Evolutionary conservation across 2,797 vertebrate genomes (phyloP).

Genomic region (Liparis tanakae): DNA sequence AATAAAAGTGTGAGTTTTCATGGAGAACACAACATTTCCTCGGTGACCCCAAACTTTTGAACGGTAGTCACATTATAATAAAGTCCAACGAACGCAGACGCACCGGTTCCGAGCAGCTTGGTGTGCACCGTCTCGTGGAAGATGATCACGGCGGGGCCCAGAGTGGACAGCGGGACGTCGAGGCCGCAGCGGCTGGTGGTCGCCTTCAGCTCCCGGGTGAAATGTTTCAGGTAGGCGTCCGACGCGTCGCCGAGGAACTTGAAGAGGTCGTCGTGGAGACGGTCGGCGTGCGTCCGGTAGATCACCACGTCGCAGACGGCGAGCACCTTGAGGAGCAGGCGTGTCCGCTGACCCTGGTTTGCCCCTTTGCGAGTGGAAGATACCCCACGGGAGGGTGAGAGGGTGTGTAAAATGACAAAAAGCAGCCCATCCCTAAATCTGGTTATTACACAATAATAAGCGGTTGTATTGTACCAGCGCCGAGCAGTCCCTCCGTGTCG

Average conservation of each 20-base stretch:
- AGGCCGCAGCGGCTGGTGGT: slow-evolving; percentile 96
- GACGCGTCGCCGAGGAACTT: slow-evolving; percentile 99
- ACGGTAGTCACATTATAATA: no score
- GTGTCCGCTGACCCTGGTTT: slow-evolving; percentile 95
- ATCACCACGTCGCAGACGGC: slow-evolving; percentile 98
- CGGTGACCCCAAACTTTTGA: no score
- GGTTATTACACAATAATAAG: background rate
- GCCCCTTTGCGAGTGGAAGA: slow-evolving; percentile 73
- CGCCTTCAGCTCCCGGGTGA: slow-evolving; percentile 96
- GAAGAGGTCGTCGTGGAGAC: slow-evolving; percentile 98
- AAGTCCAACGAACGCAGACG: slow-evolving; percentile 10
- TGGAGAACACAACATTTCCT: no score
- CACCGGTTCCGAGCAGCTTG: slow-evolving; percentile 95
- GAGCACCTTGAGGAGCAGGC: slow-evolving; percentile 95
- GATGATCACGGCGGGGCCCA: slow-evolving; percentile 97
- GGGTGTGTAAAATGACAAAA: background rate
- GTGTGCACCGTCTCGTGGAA: slow-evolving; percentile 99
- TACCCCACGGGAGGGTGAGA: background rate
- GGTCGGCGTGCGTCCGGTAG: slow-evolving; percentile 97
- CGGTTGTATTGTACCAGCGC: slow-evolving; percentile 77
- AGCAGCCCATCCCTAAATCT: background rate
- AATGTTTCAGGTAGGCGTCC: slow-evolving; percentile 97
- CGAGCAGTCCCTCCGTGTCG: slow-evolving; percentile 96
- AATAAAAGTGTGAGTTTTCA: no score
- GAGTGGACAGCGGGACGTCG: slow-evolving; percentile 95